Evolutionary conservation across 2,888 invertebrate genomes (phyloP).

Genomic region (Neoitamus cyanurus): DNA sequence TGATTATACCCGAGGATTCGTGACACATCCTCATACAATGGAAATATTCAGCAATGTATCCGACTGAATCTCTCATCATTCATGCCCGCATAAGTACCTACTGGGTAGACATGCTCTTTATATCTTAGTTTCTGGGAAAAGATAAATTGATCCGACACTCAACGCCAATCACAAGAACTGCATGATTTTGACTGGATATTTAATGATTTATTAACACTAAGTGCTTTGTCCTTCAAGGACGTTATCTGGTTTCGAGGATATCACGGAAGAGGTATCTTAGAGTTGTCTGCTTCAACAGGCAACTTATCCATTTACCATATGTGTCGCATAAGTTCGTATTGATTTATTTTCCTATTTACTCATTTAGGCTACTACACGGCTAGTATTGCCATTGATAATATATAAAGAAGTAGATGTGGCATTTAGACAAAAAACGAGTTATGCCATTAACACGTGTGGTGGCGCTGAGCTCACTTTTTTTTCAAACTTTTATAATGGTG

Average conservation of each 20-base stretch:
- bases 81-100: background rate
- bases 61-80: background rate
- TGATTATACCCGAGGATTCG: background rate
- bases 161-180: background rate
- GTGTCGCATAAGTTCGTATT: no score
- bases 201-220: background rate
- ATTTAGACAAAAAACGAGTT: no score
- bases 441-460: no score
- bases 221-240: background rate
- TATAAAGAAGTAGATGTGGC: no score
- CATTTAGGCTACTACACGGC: no score
- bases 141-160: constrained; percentile 1
- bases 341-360: no score
- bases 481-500: no score
- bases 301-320: no score
- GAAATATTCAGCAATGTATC: background rate
- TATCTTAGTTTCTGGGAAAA: background rate
- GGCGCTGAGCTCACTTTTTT: no score
- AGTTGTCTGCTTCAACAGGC: no score
- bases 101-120: background rate
- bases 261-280: background rate
- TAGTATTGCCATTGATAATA: no score
- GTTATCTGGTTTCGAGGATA: background rate
- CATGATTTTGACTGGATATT: constrained; percentile 1
- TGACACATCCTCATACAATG: background rate